These are phyloP conservation scores for Motacilla alba DNA, from an alignment of 2,113 vertebrate species.

Conservation along the genomic window DNA sequence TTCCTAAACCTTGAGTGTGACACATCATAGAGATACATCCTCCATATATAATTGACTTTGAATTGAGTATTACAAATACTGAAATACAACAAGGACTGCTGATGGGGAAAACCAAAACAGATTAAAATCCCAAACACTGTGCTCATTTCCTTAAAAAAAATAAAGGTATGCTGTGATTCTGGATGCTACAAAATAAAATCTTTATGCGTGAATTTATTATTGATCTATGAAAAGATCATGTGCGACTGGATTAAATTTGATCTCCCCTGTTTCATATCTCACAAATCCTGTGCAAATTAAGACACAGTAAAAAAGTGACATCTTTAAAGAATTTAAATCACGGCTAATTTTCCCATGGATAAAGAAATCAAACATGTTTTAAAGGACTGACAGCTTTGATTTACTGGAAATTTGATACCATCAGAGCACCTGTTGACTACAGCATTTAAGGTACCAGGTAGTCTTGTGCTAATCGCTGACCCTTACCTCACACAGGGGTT, in stretches of 20 bases:
- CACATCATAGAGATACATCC: background rate
- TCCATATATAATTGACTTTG: slow-evolving; percentile 22
- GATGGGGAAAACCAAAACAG: background rate
- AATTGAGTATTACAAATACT: background rate
- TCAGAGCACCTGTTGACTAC: background rate
- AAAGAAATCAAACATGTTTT: background rate
- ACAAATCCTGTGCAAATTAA: background rate
- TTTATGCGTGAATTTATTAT: background rate
- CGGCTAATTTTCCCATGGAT: background rate
- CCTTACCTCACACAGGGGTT: background rate
- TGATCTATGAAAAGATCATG: background rate
- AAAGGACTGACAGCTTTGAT: background rate
- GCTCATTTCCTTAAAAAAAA: slow-evolving; percentile 35
- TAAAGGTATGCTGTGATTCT: background rate
- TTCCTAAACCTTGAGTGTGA: background rate
- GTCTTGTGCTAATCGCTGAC: background rate
- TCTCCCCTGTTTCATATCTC: background rate
- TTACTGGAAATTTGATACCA: background rate
- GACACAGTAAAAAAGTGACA: background rate
- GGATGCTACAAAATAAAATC: background rate
- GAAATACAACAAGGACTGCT: background rate
- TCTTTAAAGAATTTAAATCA: background rate
- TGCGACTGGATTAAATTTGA: background rate
- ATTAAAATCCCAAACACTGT: background rate
- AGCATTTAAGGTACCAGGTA: background rate